Conservation (phyloP, 2,888 invertebrate genomes). For the Drosophila fungiperda region DNA sequence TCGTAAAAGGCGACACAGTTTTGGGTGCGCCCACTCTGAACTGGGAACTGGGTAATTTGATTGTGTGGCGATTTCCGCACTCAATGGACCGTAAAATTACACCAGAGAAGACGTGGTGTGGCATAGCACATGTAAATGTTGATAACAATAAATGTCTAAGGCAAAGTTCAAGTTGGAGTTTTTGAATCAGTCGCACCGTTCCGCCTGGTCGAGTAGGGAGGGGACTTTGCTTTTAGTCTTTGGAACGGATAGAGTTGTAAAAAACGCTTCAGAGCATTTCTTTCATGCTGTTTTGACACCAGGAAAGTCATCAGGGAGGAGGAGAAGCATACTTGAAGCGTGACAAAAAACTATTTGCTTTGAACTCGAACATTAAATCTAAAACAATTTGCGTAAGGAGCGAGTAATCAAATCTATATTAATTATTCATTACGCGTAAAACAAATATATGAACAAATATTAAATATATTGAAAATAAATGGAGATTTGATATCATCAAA, state of each 20-base stretch:
- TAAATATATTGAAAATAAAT: neutral
- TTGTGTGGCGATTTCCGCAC: conserved; percentile 69
- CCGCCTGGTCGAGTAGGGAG: conserved; percentile 41
- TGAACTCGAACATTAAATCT: conserved; percentile 3
- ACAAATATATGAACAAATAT: neutral
- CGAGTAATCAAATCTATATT: conserved; percentile 1
- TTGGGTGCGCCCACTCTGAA: conserved; percentile 3
- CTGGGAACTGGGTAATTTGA: conserved; percentile 49
- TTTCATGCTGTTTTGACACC: conserved; percentile 50
- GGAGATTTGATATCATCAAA: neutral
- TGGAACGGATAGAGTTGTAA: conserved; percentile 45
- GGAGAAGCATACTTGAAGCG: conserved; percentile 32
- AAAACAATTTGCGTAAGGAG: conserved; percentile 5
- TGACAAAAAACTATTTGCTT: conserved; percentile 28
- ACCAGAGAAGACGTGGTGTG: conserved; percentile 16
- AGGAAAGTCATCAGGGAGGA: neutral
- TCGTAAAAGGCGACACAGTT: conserved; percentile 47
- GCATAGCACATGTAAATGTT: conserved; percentile 62
- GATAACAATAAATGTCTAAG: conserved; percentile 46
- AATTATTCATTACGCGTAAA: neutral
- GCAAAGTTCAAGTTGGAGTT: conserved; percentile 43
- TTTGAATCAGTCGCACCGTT: conserved; percentile 49
- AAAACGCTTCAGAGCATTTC: conserved; percentile 40
- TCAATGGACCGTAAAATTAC: conserved; percentile 76
- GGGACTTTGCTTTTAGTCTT: neutral